These are phyloP conservation scores for Paedocypris micromegethes DNA, from an alignment of 2,797 vertebrate genomes.

Conservation along the genomic window DNA sequence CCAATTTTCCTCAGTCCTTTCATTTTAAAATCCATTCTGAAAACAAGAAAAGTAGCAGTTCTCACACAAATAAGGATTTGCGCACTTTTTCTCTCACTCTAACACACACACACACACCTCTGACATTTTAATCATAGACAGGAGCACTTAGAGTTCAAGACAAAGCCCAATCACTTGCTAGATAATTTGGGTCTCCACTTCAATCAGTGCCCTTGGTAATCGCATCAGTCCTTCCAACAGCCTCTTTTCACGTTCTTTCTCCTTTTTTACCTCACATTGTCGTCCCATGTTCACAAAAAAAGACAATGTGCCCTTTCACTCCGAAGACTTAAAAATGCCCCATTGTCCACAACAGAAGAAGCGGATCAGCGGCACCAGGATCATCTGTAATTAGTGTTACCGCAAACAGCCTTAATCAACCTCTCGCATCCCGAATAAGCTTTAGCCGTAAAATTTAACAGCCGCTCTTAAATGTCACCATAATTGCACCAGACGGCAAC, in stretches of 20 bases:
- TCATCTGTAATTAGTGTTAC: slow-evolving; percentile 59
- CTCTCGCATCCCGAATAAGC: slow-evolving; percentile 35
- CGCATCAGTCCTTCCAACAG: slow-evolving; percentile 63
- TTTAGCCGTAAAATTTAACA: slow-evolving; percentile 26
- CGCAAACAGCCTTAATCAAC: slow-evolving; percentile 52
- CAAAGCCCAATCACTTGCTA: slow-evolving; percentile 72
- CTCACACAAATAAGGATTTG: slow-evolving; percentile 42
- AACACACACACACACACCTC: slow-evolving; percentile 42
- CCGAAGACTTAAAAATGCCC: slow-evolving; percentile 55
- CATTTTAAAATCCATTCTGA: slow-evolving; percentile 14
- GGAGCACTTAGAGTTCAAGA: slow-evolving; percentile 65
- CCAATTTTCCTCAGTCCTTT: slow-evolving; percentile 14
- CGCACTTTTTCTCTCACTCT: slow-evolving; percentile 30
- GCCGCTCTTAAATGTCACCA: slow-evolving; percentile 33
- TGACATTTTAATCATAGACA: slow-evolving; percentile 72
- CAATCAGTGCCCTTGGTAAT: slow-evolving; percentile 73
- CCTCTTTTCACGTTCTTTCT: slow-evolving; percentile 57
- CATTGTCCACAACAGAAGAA: slow-evolving; percentile 60
- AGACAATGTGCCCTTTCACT: slow-evolving; percentile 51
- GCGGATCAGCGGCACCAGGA: slow-evolving; percentile 40
- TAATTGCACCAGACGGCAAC: slow-evolving; percentile 37
- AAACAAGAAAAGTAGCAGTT: slow-evolving; percentile 6
- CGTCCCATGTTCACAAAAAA: slow-evolving; percentile 45
- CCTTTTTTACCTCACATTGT: slow-evolving; percentile 59
- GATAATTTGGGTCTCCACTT: slow-evolving; percentile 78